Conservation (phyloP, 2,797 vertebrate species). For the Sandelia bainsii region DNA sequence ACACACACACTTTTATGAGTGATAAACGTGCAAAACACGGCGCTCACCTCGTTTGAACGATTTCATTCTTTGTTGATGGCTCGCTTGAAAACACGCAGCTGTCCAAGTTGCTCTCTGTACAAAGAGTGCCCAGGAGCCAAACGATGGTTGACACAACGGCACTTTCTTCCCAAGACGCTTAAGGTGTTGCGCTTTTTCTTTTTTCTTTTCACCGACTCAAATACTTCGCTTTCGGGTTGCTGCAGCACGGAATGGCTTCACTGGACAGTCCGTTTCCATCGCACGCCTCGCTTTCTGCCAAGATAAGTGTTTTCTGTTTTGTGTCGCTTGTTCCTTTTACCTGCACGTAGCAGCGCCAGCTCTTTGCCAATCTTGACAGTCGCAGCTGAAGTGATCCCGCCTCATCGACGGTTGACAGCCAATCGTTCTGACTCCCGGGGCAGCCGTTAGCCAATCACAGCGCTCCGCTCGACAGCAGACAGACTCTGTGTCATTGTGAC, state of each 20-base stretch:
- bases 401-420: conserved; percentile 50
- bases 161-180: conserved; percentile 68
- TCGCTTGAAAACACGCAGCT: conserved; percentile 74
- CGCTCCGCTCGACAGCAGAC: conserved; percentile 45
- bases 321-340: conserved; percentile 77
- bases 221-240: background rate
- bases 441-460: conserved; percentile 61
- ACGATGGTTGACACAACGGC: conserved; percentile 76
- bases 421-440: conserved; percentile 64
- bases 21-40: conserved; percentile 7
- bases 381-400: conserved; percentile 72
- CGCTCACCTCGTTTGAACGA: conserved; percentile 85
- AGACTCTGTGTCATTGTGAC: conserved; percentile 69
- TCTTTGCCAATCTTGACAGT: conserved; percentile 85
- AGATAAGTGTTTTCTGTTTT: conserved; percentile 58
- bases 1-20: background rate
- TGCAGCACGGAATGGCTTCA: conserved; percentile 7
- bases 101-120: conserved; percentile 80
- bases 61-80: conserved; percentile 87
- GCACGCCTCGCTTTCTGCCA: conserved; percentile 32
- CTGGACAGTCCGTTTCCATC: conserved; percentile 57
- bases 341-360: conserved; percentile 80
- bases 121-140: conserved; percentile 77
- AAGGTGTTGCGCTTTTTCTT: conserved; percentile 48
- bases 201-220: conserved; percentile 12